A percentile compares a stretch with the other conserved stretches of the same genome.
Conservation (phyloP, 2,113 vertebrate species). For the Fulmarus glacialis region DNA sequence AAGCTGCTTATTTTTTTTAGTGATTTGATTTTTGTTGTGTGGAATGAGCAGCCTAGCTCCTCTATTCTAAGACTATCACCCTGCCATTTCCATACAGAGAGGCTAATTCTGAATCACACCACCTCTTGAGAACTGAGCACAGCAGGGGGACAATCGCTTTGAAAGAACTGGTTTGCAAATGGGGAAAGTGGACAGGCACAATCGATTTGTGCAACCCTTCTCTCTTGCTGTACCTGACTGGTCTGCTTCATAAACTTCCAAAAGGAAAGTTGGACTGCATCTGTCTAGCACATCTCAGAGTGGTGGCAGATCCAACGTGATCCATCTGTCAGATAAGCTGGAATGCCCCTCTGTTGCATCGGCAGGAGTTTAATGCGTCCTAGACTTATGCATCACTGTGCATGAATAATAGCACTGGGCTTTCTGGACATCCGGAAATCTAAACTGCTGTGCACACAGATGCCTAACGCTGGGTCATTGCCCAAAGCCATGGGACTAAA, state of each 20-base stretch:
- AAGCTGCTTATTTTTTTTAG: not conserved
- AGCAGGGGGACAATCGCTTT: not conserved
- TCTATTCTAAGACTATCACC: not conserved
- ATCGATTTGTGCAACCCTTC: not conserved
- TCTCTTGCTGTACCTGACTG: not conserved
- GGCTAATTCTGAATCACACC: not conserved
- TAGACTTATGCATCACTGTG: not conserved
- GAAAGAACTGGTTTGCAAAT: not conserved
- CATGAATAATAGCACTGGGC: not conserved
- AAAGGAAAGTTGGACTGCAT: not conserved
- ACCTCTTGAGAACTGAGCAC: not conserved
- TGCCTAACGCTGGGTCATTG: not conserved
- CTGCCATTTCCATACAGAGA: not conserved
- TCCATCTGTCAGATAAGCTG: not conserved
- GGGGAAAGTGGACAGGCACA: not conserved
- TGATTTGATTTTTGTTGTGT: not conserved
- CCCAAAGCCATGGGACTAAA: not conserved
- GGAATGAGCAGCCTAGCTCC: not conserved
- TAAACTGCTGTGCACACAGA: not conserved
- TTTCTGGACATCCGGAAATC: not conserved
- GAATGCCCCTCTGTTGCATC: not conserved
- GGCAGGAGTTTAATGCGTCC: not conserved
- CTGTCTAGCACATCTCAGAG: not conserved
- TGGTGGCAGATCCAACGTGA: accelerated
- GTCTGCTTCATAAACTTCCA: not conserved